A percentile compares a stretch with the other conserved stretches of the same genome.
Evolutionary conservation across 2,797 vertebrate species (phyloP).

Genomic region (Nyctalus aviator): DNA sequence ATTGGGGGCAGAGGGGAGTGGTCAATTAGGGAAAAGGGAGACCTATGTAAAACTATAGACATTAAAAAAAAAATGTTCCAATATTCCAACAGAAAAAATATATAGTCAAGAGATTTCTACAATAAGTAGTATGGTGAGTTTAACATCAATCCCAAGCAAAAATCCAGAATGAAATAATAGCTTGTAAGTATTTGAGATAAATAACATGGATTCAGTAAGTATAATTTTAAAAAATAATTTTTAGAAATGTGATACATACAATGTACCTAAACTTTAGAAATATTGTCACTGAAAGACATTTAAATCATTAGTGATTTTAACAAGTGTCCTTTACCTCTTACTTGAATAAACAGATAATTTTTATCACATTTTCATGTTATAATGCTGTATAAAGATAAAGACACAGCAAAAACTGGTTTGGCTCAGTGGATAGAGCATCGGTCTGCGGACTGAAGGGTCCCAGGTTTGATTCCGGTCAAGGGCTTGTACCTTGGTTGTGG

Average conservation of each 20-base stretch:
- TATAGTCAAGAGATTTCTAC: neutral
- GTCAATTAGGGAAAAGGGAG: no score
- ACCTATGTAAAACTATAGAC: no score
- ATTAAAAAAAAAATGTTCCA: neutral
- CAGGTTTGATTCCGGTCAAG: no score
- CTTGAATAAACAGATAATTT: slow-evolving; percentile 8
- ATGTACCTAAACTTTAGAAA: slow-evolving; percentile 2
- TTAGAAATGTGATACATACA: neutral
- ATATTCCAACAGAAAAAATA: neutral
- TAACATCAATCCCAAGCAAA: slow-evolving; percentile 4
- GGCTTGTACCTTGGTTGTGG: no score
- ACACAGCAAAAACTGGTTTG: no score
- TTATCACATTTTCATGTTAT: slow-evolving; percentile 23
- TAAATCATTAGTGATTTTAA: slow-evolving; percentile 20
- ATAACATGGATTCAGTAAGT: neutral
- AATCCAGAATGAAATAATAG: slow-evolving; percentile 1
- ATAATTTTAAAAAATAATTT: slow-evolving; percentile 19
- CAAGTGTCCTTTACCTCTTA: neutral
- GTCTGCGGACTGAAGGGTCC: no score
- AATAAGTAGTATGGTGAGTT: neutral
- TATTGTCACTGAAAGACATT: neutral
- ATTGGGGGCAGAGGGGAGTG: no score
- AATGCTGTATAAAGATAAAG: neutral
- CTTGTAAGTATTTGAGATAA: slow-evolving; percentile 7
- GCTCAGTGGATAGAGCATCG: no score